Base-by-base conservation (phyloP, 2,888 invertebrate species). In the Ligdia adustata region DNA sequence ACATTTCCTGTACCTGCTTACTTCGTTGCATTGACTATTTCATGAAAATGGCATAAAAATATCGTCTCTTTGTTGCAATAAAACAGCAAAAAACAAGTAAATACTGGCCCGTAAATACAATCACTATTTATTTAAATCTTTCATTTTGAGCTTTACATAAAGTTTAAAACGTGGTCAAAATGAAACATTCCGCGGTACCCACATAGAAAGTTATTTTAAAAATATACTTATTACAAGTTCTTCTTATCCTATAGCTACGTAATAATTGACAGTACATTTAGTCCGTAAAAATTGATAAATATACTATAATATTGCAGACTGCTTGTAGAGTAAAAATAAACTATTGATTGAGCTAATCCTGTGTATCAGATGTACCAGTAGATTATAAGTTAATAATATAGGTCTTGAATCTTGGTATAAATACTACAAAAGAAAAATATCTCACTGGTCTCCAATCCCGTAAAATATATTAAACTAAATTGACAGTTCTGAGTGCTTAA, bases 1-100 rank as follows among this genome's bases (percentile, higher is more conserved):
- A 62, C 62, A 55, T 60, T 66, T 69, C 72, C 73, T 75, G 76
- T 72, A 77, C 66, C 68, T 72, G 72, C 64, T 66, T 69, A 68
- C 72, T 81, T 81, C 81, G 81, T 82, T 82, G 81, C 74, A 74
- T 76, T 72, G 66, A 67, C 68, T 72, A 67, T 66, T 60, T 66
- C 60, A 48, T 55, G 41, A 58, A 57, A 60, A 57, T 52, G 57
- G 63, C 56, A 60, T 61, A 62, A 62, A 63, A 62, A 60, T 63
- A 58, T 54, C 27, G 48, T 57, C 56, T 57, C 57, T 63, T 29
- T 48, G 32, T 41, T 54, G 60, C 54, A 60, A 65, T 67, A 48
- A 24, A 37, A 28, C 9, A 18, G 15, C 7, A 6, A 27, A n/a
- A 26, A 12, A 66, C 63, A 13, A 18, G 24, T 33, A 49, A 72